Evolutionary conservation across 2,888 invertebrate species (phyloP), one percentile per base, ranked within the genome.

Genomic region (Apantesis nais): DNA sequence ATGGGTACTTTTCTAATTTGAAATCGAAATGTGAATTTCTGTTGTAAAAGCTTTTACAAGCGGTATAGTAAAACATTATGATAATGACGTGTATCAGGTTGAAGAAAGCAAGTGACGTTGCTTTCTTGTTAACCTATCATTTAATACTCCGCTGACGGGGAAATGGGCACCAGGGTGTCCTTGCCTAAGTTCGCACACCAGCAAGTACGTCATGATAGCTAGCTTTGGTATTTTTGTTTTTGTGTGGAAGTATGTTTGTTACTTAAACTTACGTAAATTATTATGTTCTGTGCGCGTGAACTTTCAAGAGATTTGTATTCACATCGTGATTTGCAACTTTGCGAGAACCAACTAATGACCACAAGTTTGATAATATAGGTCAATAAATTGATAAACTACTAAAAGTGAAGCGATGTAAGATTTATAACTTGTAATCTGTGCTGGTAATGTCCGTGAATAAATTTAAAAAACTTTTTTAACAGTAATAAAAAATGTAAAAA

Each of bases 1-100:
- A 99, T 99, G 95, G 48, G 48, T 11, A 52, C 22, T 52, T n/a
- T 22, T 52, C 11, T 9, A 52, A 52, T 52, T 52, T 48, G 22
- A 48, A 52, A 52, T 52, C 1, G 9, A n/a, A 48, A 48, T 48
- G 44, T 22, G 48, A 52, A 8, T 9, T 22, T 9, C 22, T 1
- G 8, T 22, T 22, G 48, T 22, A 22, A n/a, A n/a, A n/a, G n/a
- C n/a, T 9, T 52, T 22, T 2, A 22, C 19, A 48, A 48, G 8
- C 8, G 22, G 22, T 52, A 9, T 4, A 11, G 48, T 52, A 52
- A 9, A n/a, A n/a, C n/a, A 9, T 52, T 52, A 22, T n/a, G 48
- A 48, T n/a, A n/a, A 2, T 52, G 48, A 48, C n/a, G 11, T 22
- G 48, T 11, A 52, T 52, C 48, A 52, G 22, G 48, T n/a, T n/a